phyloP scores from a whole-genome alignment of 2,113 vertebrate genomes.

The Alexandromys fortis region DNA sequence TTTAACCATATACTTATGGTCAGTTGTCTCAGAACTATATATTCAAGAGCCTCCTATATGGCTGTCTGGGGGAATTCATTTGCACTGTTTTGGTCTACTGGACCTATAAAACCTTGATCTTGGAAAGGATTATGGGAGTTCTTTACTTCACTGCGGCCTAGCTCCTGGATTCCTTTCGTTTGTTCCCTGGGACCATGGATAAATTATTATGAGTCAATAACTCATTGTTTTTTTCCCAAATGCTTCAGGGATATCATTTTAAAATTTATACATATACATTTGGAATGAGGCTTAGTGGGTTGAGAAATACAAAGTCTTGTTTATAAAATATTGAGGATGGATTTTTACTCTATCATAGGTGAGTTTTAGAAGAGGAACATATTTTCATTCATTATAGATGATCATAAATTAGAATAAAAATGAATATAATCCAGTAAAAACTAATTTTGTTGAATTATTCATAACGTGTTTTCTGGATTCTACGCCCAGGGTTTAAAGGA shows the following conservation, averaged over 20 bases:
- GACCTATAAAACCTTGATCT: background rate
- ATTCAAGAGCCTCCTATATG: background rate
- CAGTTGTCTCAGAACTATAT: slow-evolving; percentile 7
- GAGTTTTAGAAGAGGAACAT: background rate
- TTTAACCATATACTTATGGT: background rate
- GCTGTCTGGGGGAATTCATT: background rate
- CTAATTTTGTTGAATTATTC: background rate
- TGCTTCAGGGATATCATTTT: background rate
- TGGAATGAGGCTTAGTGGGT: background rate
- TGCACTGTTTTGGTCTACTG: background rate
- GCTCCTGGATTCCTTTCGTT: background rate
- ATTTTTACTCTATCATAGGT: background rate
- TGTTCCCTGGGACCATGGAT: background rate
- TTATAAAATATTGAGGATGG: background rate
- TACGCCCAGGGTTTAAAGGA: background rate
- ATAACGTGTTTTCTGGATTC: background rate
- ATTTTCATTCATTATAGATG: background rate
- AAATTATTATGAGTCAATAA: slow-evolving; percentile 26
- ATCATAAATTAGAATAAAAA: background rate
- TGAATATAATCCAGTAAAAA: background rate
- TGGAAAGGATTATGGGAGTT: background rate
- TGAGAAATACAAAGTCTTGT: background rate
- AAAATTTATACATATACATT: background rate
- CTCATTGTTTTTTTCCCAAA: background rate
- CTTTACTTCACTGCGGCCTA: background rate